Evolutionary conservation across 2,888 invertebrate species (phyloP), one percentile per base, ranked within the genome.

Genomic region (Spilarctia lutea): DNA sequence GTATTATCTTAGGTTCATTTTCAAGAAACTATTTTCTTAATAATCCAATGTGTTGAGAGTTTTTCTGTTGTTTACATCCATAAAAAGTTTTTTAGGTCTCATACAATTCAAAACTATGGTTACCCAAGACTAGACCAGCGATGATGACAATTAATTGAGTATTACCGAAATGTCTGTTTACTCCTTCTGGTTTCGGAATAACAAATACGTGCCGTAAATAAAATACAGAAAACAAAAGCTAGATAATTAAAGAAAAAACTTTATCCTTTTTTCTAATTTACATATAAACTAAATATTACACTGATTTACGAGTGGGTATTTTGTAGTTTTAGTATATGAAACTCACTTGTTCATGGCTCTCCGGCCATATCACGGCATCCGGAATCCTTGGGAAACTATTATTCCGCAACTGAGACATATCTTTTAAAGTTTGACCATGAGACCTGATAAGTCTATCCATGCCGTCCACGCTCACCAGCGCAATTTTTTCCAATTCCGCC

Each of bases 291-390:
- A 60, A 60, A 27, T 27, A 60, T 60, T 27, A 60, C 13, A 60
- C 27, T 39, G 11, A 39, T 39, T 10, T 13, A 27, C 2, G 27
- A 27, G 60, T 27, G 27, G 60, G 13, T 60, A n/a, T 7, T n/a
- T 60, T 60, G 3, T 11, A 1, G 66, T 24, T 16, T n/a, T 8
- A 27, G 3, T 35, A 10, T 33, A 69, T 70, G 10, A 35, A n/a
- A 60, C 45, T 68, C 75, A 96, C 95, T 86, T 99, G 98, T n/a
- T 97, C 97, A 91, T 99, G 99, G 81, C 96, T 96, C 66, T 96
- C 97, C 65, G 99, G 99, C 99, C 99, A 99, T 1, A 99, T 96
- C 0, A 99, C 98, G 24, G 99, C 92, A 89, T 99, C 99, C 3
- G 99, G 99, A 88, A 99, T 98, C 85, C 99, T 96, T 75, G 97